phyloP scores from a whole-genome alignment of 2,113 vertebrate genomes.

The Leucopternis melanops region DNA sequence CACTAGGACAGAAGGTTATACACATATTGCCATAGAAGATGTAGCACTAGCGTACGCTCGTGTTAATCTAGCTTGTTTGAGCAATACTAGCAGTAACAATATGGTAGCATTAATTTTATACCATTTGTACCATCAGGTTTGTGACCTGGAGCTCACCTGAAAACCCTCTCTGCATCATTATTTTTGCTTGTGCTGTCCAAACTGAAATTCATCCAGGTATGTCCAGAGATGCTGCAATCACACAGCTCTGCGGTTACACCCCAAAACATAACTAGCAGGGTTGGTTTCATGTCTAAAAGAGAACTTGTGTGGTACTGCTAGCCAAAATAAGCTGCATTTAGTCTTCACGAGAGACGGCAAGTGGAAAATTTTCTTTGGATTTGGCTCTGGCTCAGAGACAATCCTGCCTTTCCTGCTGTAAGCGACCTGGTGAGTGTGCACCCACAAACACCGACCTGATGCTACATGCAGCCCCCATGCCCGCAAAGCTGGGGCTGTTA shows the following conservation, averaged over 20 bases:
- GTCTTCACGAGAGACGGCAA: not conserved
- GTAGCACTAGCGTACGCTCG: not conserved
- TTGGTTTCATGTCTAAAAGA: not conserved
- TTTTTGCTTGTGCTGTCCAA: not conserved
- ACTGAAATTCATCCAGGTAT: not conserved
- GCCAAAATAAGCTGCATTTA: not conserved
- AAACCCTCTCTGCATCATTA: not conserved
- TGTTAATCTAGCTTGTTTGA: not conserved
- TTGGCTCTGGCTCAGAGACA: not conserved
- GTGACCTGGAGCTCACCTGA: not conserved
- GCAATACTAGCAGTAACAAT: not conserved
- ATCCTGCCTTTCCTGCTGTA: not conserved
- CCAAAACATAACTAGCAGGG: not conserved
- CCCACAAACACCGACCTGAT: not conserved
- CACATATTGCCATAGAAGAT: not conserved
- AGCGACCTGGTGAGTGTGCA: rapidly evolving
- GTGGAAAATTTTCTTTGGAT: not conserved
- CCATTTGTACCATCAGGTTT: not conserved
- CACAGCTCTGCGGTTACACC: not conserved
- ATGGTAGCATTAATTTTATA: not conserved
- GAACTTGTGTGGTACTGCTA: not conserved
- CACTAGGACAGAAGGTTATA: not conserved
- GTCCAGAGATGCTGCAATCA: not conserved
- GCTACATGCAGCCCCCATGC: not conserved
- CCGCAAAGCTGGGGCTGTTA: rapidly evolving